Evolutionary conservation across 1,140 invertebrate genomes (phyloP).

Genomic region (Drosophila nasuta): DNA sequence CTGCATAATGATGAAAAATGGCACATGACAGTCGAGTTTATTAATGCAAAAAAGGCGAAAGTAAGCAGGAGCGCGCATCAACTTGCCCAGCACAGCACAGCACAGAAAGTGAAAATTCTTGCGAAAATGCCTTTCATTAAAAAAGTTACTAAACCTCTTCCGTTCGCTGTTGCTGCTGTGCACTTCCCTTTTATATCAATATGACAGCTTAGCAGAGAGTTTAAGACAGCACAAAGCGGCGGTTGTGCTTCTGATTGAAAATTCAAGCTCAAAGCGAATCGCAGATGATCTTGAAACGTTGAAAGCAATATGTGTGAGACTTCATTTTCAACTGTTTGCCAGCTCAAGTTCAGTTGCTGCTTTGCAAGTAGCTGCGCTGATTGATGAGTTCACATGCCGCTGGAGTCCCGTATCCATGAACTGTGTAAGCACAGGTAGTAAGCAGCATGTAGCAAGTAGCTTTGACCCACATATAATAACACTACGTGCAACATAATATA

Average conservation of each 20-base stretch:
- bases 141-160: conserved; percentile 26
- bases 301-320: neutral
- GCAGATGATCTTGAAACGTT: neutral
- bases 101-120: conserved; percentile 52
- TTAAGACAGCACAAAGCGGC: neutral
- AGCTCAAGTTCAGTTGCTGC: conserved; percentile 9
- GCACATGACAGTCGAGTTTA: conserved; percentile 49
- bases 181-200: conserved; percentile 1
- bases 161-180: neutral
- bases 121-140: conserved; percentile 37
- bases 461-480: conserved; percentile 21
- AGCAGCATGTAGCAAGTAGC: conserved; percentile 5
- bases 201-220: neutral
- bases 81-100: neutral
- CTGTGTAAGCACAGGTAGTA: conserved; percentile 29
- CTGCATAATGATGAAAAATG: conserved; percentile 56
- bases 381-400: conserved; percentile 33
- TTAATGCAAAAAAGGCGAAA: conserved; percentile 40
- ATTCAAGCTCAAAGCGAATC: neutral
- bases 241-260: neutral
- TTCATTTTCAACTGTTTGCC: neutral
- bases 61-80: conserved; percentile 24
- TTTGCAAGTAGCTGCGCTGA: conserved; percentile 13
- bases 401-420: conserved; percentile 18
- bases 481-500: conserved; percentile 24